A percentile compares a stretch with the other conserved stretches of the same genome.
phyloP scores from a whole-genome alignment of 2,888 invertebrate genomes.

The Elgonia sp. region DNA sequence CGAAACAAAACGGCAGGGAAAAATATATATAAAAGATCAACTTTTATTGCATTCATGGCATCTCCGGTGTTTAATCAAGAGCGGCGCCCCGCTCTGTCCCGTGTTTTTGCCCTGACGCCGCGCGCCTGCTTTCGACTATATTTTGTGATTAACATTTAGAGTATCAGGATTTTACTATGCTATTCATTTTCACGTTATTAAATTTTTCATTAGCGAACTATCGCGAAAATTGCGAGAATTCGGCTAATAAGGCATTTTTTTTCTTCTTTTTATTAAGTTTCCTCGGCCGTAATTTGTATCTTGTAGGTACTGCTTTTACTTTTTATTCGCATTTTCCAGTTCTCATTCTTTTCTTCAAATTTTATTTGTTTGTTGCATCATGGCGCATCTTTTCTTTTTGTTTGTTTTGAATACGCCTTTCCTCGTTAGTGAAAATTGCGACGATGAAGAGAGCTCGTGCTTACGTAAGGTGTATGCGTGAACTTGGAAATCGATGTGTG shows the following conservation, averaged over 20 bases:
- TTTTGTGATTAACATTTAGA: conserved; percentile 59
- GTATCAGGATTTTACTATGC: conserved; percentile 53
- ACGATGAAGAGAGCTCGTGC: conserved; percentile 9
- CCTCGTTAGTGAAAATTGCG: conserved; percentile 17
- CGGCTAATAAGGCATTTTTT: conserved; percentile 1
- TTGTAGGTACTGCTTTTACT: neutral
- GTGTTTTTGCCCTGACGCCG: conserved; percentile 24
- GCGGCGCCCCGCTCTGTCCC: conserved; percentile 2
- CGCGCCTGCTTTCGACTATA: conserved; percentile 34
- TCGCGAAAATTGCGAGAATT: conserved; percentile 41
- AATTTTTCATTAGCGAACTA: conserved; percentile 51
- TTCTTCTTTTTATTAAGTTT: neutral
- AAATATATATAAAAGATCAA: conserved; percentile 69
- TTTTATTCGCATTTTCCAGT: neutral
- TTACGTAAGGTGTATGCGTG: conserved; percentile 37
- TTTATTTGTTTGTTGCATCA: neutral
- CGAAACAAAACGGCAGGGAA: conserved; percentile 60
- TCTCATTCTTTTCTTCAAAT: neutral
- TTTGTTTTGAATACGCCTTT: too few species aligned
- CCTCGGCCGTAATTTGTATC: neutral
- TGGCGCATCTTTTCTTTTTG: neutral
- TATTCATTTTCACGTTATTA: conserved; percentile 64
- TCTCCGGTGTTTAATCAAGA: conserved; percentile 70
- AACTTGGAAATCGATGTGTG: conserved; percentile 53
- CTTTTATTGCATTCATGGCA: conserved; percentile 72